Conservation (phyloP, 2,888 invertebrate genomes). For the Gonocerus acuteangulatus region DNA sequence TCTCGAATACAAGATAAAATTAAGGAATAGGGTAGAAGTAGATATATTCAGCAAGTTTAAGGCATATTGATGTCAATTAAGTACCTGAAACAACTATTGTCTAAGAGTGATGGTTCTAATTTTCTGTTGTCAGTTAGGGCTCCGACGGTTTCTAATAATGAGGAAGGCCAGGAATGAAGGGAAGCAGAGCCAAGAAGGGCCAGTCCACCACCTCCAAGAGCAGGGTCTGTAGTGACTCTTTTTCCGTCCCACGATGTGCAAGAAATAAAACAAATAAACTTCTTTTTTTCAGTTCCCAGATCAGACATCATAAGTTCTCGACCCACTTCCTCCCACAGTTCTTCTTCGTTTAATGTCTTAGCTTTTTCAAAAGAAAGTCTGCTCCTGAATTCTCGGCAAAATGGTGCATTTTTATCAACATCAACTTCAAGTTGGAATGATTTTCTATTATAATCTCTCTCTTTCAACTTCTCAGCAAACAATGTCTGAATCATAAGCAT, state of each 20-base stretch:
- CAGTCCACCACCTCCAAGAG: constrained; percentile 83
- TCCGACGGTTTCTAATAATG: constrained; percentile 57
- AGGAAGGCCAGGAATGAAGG: constrained; percentile 80
- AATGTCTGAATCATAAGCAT: constrained; percentile 75
- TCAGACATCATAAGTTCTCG: constrained; percentile 70
- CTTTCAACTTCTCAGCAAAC: constrained; percentile 77
- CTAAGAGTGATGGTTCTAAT: constrained; percentile 71
- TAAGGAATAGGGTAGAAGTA: too few relatives aligned
- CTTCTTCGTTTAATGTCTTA: constrained; percentile 62
- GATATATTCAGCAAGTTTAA: too few relatives aligned
- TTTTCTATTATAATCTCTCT: constrained; percentile 66
- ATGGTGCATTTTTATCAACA: constrained; percentile 42
- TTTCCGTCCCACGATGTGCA: constrained; percentile 70
- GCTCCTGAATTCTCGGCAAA: constrained; percentile 68
- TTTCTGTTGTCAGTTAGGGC: constrained; percentile 54
- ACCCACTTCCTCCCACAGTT: constrained; percentile 78
- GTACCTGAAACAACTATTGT: constrained; percentile 85
- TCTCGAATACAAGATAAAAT: too few relatives aligned
- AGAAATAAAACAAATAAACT: constrained; percentile 82
- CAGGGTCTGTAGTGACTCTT: constrained; percentile 64
- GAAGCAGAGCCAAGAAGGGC: constrained; percentile 86
- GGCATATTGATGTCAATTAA: too few relatives aligned
- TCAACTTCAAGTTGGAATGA: constrained; percentile 67
- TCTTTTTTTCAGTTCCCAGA: constrained; percentile 57
- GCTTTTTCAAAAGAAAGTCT: constrained; percentile 62